phyloP scores from a whole-genome alignment of 2,888 invertebrate genomes.

The Drosophila lacicola region DNA sequence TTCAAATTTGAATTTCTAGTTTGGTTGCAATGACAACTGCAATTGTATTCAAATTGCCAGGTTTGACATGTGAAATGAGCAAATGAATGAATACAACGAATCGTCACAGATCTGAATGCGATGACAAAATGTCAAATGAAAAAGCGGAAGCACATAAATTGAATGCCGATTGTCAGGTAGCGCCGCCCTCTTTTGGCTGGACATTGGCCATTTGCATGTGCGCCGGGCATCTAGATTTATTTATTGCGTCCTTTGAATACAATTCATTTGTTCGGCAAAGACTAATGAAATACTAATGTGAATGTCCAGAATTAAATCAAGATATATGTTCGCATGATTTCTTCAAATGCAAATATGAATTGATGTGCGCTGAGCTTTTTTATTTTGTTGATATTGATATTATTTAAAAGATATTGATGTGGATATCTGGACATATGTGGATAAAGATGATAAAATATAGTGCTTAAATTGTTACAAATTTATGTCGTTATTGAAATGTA shows the following conservation, averaged over 20 bases:
- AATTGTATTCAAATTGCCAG: conserved; percentile 51
- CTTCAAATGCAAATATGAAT: too few relatives aligned
- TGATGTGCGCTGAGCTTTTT: too few relatives aligned
- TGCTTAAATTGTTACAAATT: too few relatives aligned
- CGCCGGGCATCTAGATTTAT: neutral
- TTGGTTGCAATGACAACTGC: conserved; percentile 27
- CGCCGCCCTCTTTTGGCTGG: conserved; percentile 1
- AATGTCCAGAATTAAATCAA: too few relatives aligned
- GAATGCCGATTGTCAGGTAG: conserved; percentile 43
- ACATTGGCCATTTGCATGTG: conserved; percentile 8
- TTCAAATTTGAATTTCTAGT: conserved; percentile 30
- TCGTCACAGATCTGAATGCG: conserved; percentile 49
- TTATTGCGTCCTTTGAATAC: conserved; percentile 8
- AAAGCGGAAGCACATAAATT: conserved; percentile 53
- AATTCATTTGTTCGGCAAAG: neutral
- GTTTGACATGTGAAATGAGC: conserved; percentile 36
- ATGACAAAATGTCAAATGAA: conserved; percentile 56
- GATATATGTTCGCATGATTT: too few relatives aligned
- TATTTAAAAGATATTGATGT: too few relatives aligned
- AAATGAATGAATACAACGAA: conserved; percentile 45
- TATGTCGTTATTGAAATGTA: too few relatives aligned
- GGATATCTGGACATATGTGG: too few relatives aligned
- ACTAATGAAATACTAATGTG: conserved; percentile 9
- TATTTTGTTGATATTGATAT: too few relatives aligned
- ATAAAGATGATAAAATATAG: too few relatives aligned